Evolutionary conservation across 2,113 vertebrate genomes (phyloP).

Genomic region (Hiodon tergisus): DNA sequence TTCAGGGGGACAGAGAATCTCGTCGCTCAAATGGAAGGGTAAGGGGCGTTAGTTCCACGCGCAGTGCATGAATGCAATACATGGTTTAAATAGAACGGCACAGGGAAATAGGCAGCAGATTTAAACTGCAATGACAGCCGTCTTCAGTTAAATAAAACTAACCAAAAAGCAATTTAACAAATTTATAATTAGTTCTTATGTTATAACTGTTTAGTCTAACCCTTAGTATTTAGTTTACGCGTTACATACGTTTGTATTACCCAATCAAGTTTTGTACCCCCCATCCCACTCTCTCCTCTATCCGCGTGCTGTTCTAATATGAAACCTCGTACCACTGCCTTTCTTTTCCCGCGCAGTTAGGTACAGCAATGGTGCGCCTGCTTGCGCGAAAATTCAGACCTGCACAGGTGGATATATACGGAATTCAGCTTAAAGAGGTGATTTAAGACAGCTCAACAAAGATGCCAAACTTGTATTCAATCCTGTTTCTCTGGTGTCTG

Average conservation of each 20-base stretch:
- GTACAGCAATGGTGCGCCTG: constrained; percentile 56
- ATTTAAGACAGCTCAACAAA: constrained; percentile 61
- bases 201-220: too few species aligned
- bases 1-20: neutral
- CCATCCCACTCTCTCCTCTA: too few species aligned
- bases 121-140: too few species aligned
- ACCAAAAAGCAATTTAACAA: too few species aligned
- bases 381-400: constrained; percentile 49
- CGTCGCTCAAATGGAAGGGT: constrained; percentile 15
- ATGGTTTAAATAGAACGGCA: neutral
- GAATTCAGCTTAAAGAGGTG: constrained; percentile 60
- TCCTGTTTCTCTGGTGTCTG: constrained; percentile 75
- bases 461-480: constrained; percentile 74
- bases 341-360: constrained; percentile 40
- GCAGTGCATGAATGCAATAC: neutral
- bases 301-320: neutral
- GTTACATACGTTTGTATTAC: too few species aligned
- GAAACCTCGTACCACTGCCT: neutral
- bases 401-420: constrained; percentile 66
- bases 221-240: too few species aligned
- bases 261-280: too few species aligned
- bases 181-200: too few species aligned
- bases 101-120: too few species aligned
- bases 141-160: too few species aligned
- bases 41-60: neutral